Percentiles rank a stretch among this genome's conserved stretches.
These are phyloP conservation scores for Hemaris fuciformis DNA, from an alignment of 2,888 invertebrate species.

Conservation along the genomic window DNA sequence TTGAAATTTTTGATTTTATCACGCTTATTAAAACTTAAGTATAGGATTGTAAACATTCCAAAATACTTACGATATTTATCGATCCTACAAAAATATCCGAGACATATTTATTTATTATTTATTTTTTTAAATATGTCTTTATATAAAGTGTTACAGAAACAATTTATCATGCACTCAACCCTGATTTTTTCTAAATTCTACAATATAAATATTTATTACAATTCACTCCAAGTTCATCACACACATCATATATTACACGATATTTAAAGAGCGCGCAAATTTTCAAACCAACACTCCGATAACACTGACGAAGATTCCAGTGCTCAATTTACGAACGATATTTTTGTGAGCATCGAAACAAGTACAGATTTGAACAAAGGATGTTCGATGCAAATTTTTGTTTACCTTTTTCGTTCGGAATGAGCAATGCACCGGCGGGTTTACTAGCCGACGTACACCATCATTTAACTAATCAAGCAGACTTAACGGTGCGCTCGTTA, in stretches of 20 bases:
- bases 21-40: too few relatives aligned
- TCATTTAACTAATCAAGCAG: conserved; percentile 6
- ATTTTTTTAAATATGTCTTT: too few relatives aligned
- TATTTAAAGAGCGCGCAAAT: neutral
- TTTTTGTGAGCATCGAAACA: neutral
- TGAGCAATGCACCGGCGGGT: neutral
- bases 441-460: neutral
- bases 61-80: too few relatives aligned
- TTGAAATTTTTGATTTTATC: too few relatives aligned
- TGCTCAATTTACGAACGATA: conserved; percentile 3
- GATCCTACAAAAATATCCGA: too few relatives aligned
- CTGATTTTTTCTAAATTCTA: too few relatives aligned
- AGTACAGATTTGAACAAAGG: neutral
- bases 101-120: too few relatives aligned
- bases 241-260: neutral
- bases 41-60: too few relatives aligned
- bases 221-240: neutral
- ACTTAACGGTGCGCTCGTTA: neutral
- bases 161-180: too few relatives aligned
- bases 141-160: too few relatives aligned
- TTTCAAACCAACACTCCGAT: neutral
- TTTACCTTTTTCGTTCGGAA: neutral
- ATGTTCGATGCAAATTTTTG: neutral
- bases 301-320: neutral
- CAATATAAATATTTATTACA: neutral